These are phyloP conservation scores for Seladonia tumulorum DNA, from an alignment of 2,888 invertebrate genomes.

Conservation along the genomic window DNA sequence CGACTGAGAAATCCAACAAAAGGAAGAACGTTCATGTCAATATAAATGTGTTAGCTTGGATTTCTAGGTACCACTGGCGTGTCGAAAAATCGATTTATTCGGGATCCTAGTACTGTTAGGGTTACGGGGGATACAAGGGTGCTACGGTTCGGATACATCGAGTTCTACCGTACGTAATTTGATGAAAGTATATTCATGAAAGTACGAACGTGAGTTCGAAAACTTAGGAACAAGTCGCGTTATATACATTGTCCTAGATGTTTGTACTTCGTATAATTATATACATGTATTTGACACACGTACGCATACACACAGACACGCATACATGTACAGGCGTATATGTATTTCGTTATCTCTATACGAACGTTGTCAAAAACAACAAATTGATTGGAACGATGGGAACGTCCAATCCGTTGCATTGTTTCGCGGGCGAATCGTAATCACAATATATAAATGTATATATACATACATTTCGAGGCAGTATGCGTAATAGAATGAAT, in stretches of 20 bases:
- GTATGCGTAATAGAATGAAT: background rate
- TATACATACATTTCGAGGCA: slow-evolving; percentile 16
- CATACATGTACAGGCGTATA: slow-evolving; percentile 30
- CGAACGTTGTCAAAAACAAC: slow-evolving; percentile 37
- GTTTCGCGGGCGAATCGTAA: slow-evolving; percentile 57
- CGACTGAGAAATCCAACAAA: slow-evolving; percentile 3
- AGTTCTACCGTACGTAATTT: slow-evolving; percentile 52
- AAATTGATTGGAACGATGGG: slow-evolving; percentile 14
- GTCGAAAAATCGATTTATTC: slow-evolving; percentile 3
- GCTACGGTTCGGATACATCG: slow-evolving; percentile 50
- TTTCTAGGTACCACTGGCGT: background rate
- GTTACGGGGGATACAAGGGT: slow-evolving; percentile 5
- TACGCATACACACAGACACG: slow-evolving; percentile 28
- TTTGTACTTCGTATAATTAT: slow-evolving; percentile 53
- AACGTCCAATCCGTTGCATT: slow-evolving; percentile 30
- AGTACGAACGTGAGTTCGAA: slow-evolving; percentile 53
- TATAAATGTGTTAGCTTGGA: slow-evolving; percentile 26
- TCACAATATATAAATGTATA: slow-evolving; percentile 44
- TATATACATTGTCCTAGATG: slow-evolving; percentile 61
- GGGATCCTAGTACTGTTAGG: slow-evolving; percentile 26
- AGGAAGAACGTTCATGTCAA: slow-evolving; percentile 25
- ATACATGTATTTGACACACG: slow-evolving; percentile 51
- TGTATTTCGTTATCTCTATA: slow-evolving; percentile 54
- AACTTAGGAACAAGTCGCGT: slow-evolving; percentile 50
- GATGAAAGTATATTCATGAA: slow-evolving; percentile 63